A percentile compares a stretch with the other conserved stretches of the same genome.
phyloP scores from a whole-genome alignment of 2,888 invertebrate species.

The Tholera decimalis region DNA sequence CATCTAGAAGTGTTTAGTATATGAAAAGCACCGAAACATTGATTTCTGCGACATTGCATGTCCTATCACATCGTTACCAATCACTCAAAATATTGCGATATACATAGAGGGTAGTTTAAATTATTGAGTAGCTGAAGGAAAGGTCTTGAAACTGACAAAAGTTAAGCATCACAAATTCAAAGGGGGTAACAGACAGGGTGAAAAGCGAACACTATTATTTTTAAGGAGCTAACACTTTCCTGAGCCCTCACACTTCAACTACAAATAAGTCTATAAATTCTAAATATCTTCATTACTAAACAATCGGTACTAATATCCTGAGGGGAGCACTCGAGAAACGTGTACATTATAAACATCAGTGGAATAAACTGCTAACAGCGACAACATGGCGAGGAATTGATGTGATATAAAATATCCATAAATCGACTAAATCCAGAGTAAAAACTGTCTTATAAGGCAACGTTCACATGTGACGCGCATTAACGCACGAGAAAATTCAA shows the following conservation, averaged over 20 bases:
- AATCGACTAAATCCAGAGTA: constrained; percentile 18
- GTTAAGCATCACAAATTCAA: not conserved
- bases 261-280: constrained; percentile 45
- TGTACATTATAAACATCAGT: constrained; percentile 12
- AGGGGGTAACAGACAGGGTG: not conserved
- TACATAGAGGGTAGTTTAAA: constrained; percentile 17
- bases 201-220: constrained; percentile 17
- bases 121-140: constrained; percentile 12
- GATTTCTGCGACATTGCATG: constrained; percentile 55
- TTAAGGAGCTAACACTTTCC: constrained; percentile 16
- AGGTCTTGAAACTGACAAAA: constrained; percentile 2
- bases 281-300: constrained; percentile 45
- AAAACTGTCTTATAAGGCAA: not conserved
- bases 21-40: constrained; percentile 51
- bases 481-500: too few species aligned
- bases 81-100: constrained; percentile 30
- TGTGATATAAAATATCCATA: not conserved
- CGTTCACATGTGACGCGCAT: constrained; percentile 1
- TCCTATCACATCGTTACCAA: constrained; percentile 41
- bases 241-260: constrained; percentile 40
- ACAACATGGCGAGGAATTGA: constrained; percentile 17
- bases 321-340: constrained; percentile 14
- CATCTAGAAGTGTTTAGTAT: constrained; percentile 27
- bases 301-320: constrained; percentile 47
- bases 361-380: constrained; percentile 28